Conservation (phyloP, 2,797 vertebrate species). For the Xiphophorus birchmanni region DNA sequence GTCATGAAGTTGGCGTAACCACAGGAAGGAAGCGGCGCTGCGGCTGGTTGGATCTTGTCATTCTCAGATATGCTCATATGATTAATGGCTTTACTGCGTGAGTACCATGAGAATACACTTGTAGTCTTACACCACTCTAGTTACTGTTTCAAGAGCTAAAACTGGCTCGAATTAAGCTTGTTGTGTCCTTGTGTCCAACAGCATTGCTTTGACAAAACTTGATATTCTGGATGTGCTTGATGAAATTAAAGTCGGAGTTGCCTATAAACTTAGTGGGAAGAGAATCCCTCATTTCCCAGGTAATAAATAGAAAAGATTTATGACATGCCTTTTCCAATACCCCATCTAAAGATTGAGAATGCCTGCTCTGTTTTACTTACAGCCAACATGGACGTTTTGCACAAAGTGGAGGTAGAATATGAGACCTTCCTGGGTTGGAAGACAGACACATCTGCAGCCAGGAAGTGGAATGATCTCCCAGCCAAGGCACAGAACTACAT, state of each 20-base stretch:
- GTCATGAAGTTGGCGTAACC: conserved; percentile 96
- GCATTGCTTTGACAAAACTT: conserved; percentile 97
- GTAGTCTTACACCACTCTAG: neutral
- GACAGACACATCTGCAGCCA: conserved; percentile 89
- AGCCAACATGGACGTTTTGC: conserved; percentile 97
- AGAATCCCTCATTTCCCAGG: conserved; percentile 98
- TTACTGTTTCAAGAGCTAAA: neutral
- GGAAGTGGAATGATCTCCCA: conserved; percentile 96
- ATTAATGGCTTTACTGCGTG: conserved; percentile 98
- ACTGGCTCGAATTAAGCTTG: neutral
- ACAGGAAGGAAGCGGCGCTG: conserved; percentile 97
- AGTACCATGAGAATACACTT: conserved; percentile 70
- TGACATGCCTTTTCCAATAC: neutral
- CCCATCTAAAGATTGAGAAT: conserved; percentile 9
- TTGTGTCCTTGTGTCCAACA: conserved; percentile 57
- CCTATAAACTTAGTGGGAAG: conserved; percentile 95
- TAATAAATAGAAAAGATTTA: conserved; percentile 52
- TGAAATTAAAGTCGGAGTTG: conserved; percentile 95
- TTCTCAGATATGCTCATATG: conserved; percentile 96
- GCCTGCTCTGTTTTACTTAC: conserved; percentile 20
- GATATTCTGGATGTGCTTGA: conserved; percentile 96
- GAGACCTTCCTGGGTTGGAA: conserved; percentile 98
- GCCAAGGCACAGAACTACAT: conserved; percentile 96
- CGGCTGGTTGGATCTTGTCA: conserved; percentile 97
- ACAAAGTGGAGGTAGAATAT: conserved; percentile 97